Evolutionary conservation across 2,888 invertebrate species (phyloP).

Genomic region (Erpobdella octoculata): DNA sequence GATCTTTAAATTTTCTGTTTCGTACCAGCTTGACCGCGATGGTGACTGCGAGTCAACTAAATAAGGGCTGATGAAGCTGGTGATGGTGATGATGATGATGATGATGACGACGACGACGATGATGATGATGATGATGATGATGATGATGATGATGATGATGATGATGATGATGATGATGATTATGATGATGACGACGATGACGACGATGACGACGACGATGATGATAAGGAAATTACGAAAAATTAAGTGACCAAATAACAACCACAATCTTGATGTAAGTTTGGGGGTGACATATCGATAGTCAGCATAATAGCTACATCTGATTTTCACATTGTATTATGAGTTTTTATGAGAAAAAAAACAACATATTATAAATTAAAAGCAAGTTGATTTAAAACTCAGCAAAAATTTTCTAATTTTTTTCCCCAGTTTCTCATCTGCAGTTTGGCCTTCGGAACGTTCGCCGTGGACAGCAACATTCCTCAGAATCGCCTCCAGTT

Average conservation of each 20-base stretch:
- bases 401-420: not conserved
- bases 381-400: too few relatives aligned
- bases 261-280: too few relatives aligned
- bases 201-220: slow-evolving; percentile 25
- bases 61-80: slow-evolving; percentile 5
- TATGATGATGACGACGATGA: slow-evolving; percentile 22
- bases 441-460: slow-evolving; percentile 38
- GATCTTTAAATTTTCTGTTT: too few relatives aligned
- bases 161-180: slow-evolving; percentile 24
- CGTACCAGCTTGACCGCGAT: too few relatives aligned
- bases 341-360: too few relatives aligned
- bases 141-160: slow-evolving; percentile 21
- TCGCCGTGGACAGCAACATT: slow-evolving; percentile 36
- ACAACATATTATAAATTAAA: too few relatives aligned
- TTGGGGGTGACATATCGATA: too few relatives aligned
- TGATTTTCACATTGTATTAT: too few relatives aligned
- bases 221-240: slow-evolving; percentile 11
- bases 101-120: slow-evolving; percentile 26
- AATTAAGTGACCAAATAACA: too few relatives aligned
- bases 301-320: too few relatives aligned
- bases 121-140: slow-evolving; percentile 18
- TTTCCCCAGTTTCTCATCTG: slow-evolving; percentile 39
- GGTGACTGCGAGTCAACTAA: too few relatives aligned
- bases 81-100: slow-evolving; percentile 26
- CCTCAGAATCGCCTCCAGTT: slow-evolving; percentile 37